Percentiles rank a stretch among this genome's conserved stretches.
Evolutionary conservation across 2,797 vertebrate species (phyloP).

Genomic region (Falco novaeseelandiae): DNA sequence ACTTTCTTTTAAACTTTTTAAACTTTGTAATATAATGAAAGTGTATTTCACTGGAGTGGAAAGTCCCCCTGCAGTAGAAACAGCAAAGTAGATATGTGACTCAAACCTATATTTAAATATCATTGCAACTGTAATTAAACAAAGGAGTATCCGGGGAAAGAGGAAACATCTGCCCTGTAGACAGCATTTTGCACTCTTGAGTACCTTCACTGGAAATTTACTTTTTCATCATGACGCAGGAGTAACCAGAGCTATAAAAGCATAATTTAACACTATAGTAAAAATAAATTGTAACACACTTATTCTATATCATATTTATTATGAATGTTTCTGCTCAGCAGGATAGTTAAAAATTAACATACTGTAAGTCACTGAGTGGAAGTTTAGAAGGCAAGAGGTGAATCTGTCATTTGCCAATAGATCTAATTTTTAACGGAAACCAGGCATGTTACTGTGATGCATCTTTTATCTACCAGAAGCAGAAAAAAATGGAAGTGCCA

Average conservation of each 20-base stretch:
- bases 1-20: background rate
- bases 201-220: background rate
- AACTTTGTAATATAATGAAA: background rate
- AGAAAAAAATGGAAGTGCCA: background rate
- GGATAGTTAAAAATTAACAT: constrained; percentile 59
- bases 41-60: background rate
- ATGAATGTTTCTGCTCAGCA: constrained; percentile 33
- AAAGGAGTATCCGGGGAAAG: background rate
- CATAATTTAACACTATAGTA: constrained; percentile 35
- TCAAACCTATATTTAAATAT: background rate
- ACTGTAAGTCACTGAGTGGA: constrained; percentile 21
- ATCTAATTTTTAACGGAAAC: background rate
- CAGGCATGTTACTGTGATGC: background rate
- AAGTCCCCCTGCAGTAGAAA: background rate
- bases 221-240: background rate
- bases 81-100: background rate
- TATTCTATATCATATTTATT: constrained; percentile 58
- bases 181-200: constrained; percentile 27
- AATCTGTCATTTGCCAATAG: constrained; percentile 29
- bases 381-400: constrained; percentile 31
- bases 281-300: constrained; percentile 48
- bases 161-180: background rate
- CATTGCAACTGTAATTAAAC: constrained; percentile 14
- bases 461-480: background rate
- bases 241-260: constrained; percentile 34